These are phyloP conservation scores for Sepiola atlantica DNA, from an alignment of 2,888 invertebrate genomes.

Conservation along the genomic window DNA sequence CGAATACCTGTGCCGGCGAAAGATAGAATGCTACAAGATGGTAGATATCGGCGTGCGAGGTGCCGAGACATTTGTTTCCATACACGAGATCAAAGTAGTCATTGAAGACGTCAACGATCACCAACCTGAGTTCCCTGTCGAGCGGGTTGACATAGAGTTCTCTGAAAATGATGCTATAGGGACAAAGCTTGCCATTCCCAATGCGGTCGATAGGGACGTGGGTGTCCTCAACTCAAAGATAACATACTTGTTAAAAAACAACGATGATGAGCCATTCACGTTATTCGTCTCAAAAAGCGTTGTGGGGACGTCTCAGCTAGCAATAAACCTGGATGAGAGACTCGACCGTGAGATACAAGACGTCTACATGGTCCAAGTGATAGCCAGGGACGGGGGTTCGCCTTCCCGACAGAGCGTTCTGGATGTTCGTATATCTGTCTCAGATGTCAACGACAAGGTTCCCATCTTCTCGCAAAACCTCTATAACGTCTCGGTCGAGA, in stretches of 20 bases:
- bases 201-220: conserved; percentile 5
- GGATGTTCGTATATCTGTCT: conserved; percentile 37
- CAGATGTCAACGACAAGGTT: conserved; percentile 42
- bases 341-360: conserved; percentile 25
- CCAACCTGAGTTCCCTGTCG: background rate
- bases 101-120: conserved; percentile 43
- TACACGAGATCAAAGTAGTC: conserved; percentile 33
- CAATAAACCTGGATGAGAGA: conserved; percentile 35
- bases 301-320: background rate
- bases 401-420: background rate
- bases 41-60: conserved; percentile 10
- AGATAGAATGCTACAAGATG: conserved; percentile 34
- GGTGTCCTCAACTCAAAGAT: conserved; percentile 35
- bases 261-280: conserved; percentile 23
- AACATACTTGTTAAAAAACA: conserved; percentile 36
- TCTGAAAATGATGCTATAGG: conserved; percentile 36
- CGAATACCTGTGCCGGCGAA: conserved; percentile 10
- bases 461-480: conserved; percentile 25
- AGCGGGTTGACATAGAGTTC: conserved; percentile 32
- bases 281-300: conserved; percentile 16
- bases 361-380: conserved; percentile 34
- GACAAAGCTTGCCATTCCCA: background rate
- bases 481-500: conserved; percentile 38
- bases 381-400: conserved; percentile 21
- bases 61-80: conserved; percentile 4